Base-by-base conservation (phyloP, 2,888 invertebrate species). In the Stenolophus ochropezus region DNA sequence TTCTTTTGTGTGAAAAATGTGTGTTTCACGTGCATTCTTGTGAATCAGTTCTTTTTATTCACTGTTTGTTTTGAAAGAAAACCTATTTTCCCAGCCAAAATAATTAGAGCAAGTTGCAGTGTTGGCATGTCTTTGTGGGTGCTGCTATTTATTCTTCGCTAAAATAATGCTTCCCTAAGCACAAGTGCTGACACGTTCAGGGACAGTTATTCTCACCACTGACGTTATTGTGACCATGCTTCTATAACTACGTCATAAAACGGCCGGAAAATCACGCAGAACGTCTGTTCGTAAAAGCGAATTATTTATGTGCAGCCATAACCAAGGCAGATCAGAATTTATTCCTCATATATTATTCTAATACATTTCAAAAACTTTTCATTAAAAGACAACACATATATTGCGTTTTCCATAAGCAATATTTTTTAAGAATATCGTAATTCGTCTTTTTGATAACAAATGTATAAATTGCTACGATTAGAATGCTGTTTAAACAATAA, bases 11-110 rank as follows among this genome's bases (percentile, higher is more conserved):
- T n/a, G n/a, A n/a, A n/a, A n/a, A n/a, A n/a, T n/a, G n/a, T n/a
- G n/a, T n/a, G n/a, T 56, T 56, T 20, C 56, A 20, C 20, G 25
- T n/a, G n/a, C n/a, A 23, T 1, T 61, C 5, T n/a, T 4, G 25
- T 61, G 61, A 61, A 11, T 61, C 61, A 61, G 14, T 25, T 14
- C 3, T 23, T 61, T n/a, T 61, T 61, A 23, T 61, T 61, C 61
- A 61, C 61, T 18, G 47, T 42, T 69, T 69, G 69, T 69, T 69
- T 69, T 33, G 69, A 42, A 27, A 42, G 69, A 69, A 69, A 69
- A 16, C 1, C 18, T 33, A 47, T 16, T 42, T 14, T 11, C 18
- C 18, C 2, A 5, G 69, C 69, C 69, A 69, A 69, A 69, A 69
- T 69, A 69, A 69, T 69, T 69, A 69, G 20, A 69, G 69, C 33